phyloP scores from a whole-genome alignment of 1,140 invertebrate species.

The Mizuhopecten yessoensis region DNA sequence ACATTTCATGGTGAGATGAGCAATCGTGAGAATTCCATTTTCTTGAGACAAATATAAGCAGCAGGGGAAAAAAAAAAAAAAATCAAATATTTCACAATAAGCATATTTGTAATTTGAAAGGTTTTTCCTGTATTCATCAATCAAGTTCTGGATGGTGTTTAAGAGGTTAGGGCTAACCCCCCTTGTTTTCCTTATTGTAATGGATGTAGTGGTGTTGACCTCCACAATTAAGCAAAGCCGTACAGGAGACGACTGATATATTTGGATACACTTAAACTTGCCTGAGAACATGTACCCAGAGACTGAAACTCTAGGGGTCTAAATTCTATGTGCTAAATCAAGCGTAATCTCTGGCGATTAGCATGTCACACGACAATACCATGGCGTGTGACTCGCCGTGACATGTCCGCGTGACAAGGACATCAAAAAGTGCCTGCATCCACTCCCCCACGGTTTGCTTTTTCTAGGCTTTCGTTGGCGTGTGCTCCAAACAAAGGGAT shows the following conservation, averaged over 20 bases:
- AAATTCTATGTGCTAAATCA: conserved; percentile 22
- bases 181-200: not conserved
- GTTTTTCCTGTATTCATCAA: too few species aligned
- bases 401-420: not conserved
- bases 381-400: not conserved
- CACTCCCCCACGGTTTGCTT: not conserved
- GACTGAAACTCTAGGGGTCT: not conserved
- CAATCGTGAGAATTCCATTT: too few species aligned
- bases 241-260: not conserved
- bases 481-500: conserved; percentile 2
- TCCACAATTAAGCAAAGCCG: not conserved
- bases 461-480: not conserved
- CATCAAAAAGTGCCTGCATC: conserved; percentile 24
- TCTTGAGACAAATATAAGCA: too few species aligned
- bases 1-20: too few species aligned
- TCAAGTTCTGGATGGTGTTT: too few species aligned
- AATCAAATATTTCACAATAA: not conserved
- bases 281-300: not conserved
- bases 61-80: too few species aligned
- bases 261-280: not conserved
- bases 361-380: not conserved
- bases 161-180: not conserved
- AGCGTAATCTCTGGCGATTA: conserved; percentile 38
- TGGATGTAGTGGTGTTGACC: not conserved
- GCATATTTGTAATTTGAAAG: too few species aligned